A percentile compares a stretch with the other conserved stretches of the same genome.
Conservation (phyloP, 2,113 vertebrate species). For the Oreotrochilus melanogaster region DNA sequence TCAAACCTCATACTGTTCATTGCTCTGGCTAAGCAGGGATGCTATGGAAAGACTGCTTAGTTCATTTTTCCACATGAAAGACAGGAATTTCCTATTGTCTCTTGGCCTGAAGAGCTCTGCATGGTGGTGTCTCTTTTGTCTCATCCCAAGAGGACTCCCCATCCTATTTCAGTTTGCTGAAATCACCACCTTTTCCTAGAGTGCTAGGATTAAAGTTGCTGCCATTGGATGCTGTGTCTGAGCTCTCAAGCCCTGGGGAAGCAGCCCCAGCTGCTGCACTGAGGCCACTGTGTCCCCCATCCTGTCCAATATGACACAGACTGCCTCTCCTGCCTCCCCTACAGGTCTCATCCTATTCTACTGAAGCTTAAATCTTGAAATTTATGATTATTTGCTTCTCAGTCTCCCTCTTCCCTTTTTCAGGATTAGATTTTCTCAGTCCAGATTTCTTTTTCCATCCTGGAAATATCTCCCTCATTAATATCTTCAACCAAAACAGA, state of each 20-base stretch:
- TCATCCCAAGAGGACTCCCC: neutral
- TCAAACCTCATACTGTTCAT: neutral
- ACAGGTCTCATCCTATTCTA: neutral
- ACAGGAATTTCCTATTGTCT: neutral
- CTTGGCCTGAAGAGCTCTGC: neutral
- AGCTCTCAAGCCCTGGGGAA: neutral
- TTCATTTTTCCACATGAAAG: neutral
- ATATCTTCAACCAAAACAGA: neutral
- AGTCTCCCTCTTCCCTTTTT: neutral
- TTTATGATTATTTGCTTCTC: neutral
- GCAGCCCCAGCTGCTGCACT: neutral
- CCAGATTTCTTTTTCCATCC: neutral
- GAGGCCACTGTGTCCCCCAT: neutral
- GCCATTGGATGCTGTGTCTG: fast-evolving
- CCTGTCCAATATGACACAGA: neutral
- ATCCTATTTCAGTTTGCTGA: neutral
- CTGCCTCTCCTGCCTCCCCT: neutral
- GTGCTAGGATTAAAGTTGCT: neutral
- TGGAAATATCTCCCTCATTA: neutral
- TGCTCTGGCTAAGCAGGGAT: neutral
- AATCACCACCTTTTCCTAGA: neutral
- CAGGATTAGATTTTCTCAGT: neutral
- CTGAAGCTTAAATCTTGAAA: neutral
- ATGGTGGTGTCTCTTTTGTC: neutral
- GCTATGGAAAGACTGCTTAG: neutral